Base-by-base conservation (phyloP, 1,140 invertebrate genomes). In the Lutraria rhynchaena region DNA sequence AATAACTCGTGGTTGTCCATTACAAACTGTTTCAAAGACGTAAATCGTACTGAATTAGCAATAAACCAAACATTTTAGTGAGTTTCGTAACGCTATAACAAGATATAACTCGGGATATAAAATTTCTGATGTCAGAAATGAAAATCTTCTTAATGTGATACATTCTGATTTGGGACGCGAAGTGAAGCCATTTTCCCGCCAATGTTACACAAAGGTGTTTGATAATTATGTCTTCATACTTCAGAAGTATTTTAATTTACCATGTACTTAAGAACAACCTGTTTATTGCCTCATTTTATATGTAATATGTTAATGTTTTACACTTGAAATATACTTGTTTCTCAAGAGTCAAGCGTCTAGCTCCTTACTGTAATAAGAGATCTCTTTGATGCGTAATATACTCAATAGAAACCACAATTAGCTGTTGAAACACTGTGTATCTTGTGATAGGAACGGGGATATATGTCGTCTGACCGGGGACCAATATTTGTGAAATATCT, bases 401-500 rank as follows among this genome's bases (percentile, higher is more conserved):
- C n/a, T 63, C 49, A 33, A 63, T 60, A 31, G 35, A 31, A 17
- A 29, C 75, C 35, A 41, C 60, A 77, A 77, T 77, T 67, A 77
- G 37, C 60, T 37, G 15, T 49, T 15, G 17, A 77, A 77, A 57
- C 9, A 44, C 61, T 67, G 60, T 77, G 75, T 67, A 67, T 19
- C 61, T 55, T 65, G 61, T 55, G 75, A 77, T 77, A 77, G 60
- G 19, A 53, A 11, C 24, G 37, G 61, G 63, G 22, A 44, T 29
- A 15, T 41, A 35, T 77, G 75, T 77, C 60, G 75, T 77, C 75
- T 35, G 33, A 1, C n/a, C 4, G 27, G 29, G 61, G 55, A 53
- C 53, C 17, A 44, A 24, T 80, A 80, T 80, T 80, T 80, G 65
- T 70, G 65, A 80, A 69, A 69, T 80, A 80, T 80, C 76, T 80